Percentiles rank a stretch among this genome's conserved stretches.
These are phyloP conservation scores for Oreortyx pictus DNA, from an alignment of 2,797 vertebrate species.

Conservation along the genomic window DNA sequence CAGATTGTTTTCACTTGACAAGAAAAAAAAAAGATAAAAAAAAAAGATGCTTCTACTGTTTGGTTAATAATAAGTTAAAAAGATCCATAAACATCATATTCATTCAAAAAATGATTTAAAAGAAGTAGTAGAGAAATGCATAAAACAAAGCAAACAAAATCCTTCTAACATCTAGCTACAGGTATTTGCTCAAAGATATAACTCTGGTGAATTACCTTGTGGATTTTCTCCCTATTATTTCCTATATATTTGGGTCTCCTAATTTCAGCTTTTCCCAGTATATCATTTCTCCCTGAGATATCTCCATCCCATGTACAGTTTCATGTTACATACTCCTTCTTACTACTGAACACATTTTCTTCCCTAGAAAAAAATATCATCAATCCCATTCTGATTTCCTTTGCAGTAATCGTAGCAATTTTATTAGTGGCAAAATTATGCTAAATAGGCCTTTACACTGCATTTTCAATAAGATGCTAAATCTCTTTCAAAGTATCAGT, in stretches of 20 bases:
- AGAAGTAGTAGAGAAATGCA: background rate
- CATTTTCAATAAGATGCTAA: background rate
- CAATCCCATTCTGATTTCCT: background rate
- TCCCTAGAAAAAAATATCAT: background rate
- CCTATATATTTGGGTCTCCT: background rate
- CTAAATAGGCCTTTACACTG: background rate
- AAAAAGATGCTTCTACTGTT: background rate
- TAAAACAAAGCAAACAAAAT: background rate
- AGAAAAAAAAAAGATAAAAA: fast-evolving
- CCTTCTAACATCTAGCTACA: background rate
- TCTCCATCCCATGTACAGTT: background rate
- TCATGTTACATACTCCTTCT: background rate
- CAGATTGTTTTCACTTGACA: background rate
- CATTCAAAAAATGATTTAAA: background rate
- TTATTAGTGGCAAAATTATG: background rate
- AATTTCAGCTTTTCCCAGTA: background rate
- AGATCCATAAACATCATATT: background rate
- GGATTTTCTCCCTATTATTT: background rate
- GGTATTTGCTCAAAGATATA: background rate
- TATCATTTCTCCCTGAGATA: background rate
- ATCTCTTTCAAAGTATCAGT: background rate
- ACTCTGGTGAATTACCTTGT: background rate
- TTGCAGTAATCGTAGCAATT: background rate
- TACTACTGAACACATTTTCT: background rate
- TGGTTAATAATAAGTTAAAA: background rate